Conservation (phyloP, 2,888 invertebrate genomes). For the Dryocosmus kuriphilus region DNA sequence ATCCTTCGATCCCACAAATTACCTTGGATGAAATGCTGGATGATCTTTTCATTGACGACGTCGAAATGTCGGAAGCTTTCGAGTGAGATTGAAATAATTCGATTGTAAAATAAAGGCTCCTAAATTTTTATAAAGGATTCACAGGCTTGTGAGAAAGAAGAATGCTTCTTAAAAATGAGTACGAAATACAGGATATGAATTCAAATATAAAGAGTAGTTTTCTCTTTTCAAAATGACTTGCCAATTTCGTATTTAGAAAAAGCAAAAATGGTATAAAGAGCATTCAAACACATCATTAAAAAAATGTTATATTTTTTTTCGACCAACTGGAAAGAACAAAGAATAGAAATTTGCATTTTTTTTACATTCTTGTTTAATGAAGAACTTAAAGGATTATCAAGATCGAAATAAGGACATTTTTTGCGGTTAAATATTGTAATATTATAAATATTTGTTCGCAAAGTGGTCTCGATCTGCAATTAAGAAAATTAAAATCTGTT, state of each 20-base stretch:
- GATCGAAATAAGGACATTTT: too few species aligned
- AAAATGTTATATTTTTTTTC: too few species aligned
- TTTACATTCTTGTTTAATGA: too few species aligned
- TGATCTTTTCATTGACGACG: conserved; percentile 89
- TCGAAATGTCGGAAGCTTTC: conserved; percentile 81
- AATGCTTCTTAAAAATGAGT: not conserved
- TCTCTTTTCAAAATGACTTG: not conserved
- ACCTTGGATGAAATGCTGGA: conserved; percentile 96
- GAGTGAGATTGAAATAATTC: not conserved
- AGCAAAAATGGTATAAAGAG: too few species aligned
- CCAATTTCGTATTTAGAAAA: not conserved
- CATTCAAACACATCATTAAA: too few species aligned
- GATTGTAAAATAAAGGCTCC: not conserved
- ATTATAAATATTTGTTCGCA: too few species aligned
- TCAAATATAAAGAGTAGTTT: not conserved
- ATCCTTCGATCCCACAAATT: conserved; percentile 86
- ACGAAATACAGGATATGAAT: conserved; percentile 1
- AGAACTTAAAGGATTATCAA: too few species aligned
- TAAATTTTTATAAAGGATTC: not conserved
- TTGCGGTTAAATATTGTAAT: too few species aligned
- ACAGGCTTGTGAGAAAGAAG: too few species aligned
- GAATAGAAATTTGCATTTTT: too few species aligned
- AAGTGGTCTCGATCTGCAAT: conserved; percentile 24
- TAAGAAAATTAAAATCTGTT: conserved; percentile 44
- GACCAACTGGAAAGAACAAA: too few species aligned